phyloP scores from a whole-genome alignment of 1,140 invertebrate species.

The Drosophila persimilis region DNA sequence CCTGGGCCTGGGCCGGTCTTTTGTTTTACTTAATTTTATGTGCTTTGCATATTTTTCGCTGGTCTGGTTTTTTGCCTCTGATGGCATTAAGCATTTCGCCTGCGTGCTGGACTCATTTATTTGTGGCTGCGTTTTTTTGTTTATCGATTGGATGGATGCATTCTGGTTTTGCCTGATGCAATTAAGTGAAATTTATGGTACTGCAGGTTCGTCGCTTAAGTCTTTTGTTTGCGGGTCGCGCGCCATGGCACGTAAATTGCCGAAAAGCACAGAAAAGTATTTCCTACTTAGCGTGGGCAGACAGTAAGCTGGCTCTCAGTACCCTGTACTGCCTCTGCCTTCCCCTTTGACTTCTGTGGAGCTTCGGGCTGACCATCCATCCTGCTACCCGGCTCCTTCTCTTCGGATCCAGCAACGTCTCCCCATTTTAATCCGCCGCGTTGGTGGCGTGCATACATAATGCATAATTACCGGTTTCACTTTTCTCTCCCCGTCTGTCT shows the following conservation, averaged over 20 bases:
- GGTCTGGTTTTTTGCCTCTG: slow-evolving; percentile 3
- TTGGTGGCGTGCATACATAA: slow-evolving; percentile 81
- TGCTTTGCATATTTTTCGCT: slow-evolving; percentile 70
- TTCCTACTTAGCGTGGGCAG: slow-evolving; percentile 75
- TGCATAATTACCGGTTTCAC: slow-evolving; percentile 82
- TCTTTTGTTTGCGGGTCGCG: slow-evolving; percentile 75
- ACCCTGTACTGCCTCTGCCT: neutral
- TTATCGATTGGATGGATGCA: slow-evolving; percentile 79
- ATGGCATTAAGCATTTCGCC: slow-evolving; percentile 72
- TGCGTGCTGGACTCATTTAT: slow-evolving; percentile 78
- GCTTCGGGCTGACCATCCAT: slow-evolving; percentile 21
- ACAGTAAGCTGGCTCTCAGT: slow-evolving; percentile 33
- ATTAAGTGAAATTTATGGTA: slow-evolving; percentile 82
- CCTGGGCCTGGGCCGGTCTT: slow-evolving; percentile 14
- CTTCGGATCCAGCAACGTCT: too few species aligned
- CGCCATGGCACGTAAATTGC: slow-evolving; percentile 74
- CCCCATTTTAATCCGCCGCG: slow-evolving; percentile 71
- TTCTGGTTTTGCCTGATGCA: slow-evolving; percentile 66
- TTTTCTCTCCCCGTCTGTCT: slow-evolving; percentile 47
- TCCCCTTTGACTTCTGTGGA: neutral
- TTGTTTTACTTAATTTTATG: slow-evolving; percentile 76
- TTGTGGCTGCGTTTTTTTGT: slow-evolving; percentile 48
- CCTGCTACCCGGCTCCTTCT: slow-evolving; percentile 39
- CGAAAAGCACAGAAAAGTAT: slow-evolving; percentile 53
- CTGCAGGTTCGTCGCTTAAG: slow-evolving; percentile 75